Evolutionary conservation across 2,888 invertebrate genomes (phyloP).

Genomic region (Eupsilia transversa): DNA sequence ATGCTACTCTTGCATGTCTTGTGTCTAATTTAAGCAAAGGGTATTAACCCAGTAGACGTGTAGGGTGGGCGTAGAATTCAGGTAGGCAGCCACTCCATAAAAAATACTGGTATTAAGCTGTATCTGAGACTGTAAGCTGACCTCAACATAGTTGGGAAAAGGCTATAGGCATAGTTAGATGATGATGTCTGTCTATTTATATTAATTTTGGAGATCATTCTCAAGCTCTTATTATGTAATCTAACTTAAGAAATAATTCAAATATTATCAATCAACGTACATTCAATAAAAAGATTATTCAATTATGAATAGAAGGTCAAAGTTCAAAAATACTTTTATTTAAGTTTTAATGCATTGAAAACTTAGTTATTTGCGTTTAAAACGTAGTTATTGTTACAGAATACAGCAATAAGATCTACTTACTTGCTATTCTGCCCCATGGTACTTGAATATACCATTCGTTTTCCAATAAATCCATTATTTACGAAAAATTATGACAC

Average conservation of each 20-base stretch:
- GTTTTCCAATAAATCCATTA: constrained; percentile 80
- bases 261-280: constrained; percentile 10
- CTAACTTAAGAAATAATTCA: not conserved
- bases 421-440: constrained; percentile 85
- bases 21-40: not conserved
- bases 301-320: constrained; percentile 25
- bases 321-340: constrained; percentile 34
- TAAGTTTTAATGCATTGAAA: not conserved
- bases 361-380: not conserved
- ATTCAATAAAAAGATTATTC: constrained; percentile 24
- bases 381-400: constrained; percentile 47
- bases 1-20: too few relatives aligned
- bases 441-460: constrained; percentile 87
- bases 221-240: not conserved
- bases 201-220: not conserved
- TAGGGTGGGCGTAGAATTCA: not conserved
- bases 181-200: not conserved
- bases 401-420: constrained; percentile 65
- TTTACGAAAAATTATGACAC: constrained; percentile 5
- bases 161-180: too few relatives aligned
- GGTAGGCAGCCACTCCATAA: not conserved
- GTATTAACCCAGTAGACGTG: not conserved
- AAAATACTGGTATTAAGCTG: not conserved
- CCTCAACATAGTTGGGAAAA: not conserved
- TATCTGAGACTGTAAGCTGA: not conserved